Conservation (phyloP, 2,888 invertebrate species). For the Agonopterix subpropinquella region DNA sequence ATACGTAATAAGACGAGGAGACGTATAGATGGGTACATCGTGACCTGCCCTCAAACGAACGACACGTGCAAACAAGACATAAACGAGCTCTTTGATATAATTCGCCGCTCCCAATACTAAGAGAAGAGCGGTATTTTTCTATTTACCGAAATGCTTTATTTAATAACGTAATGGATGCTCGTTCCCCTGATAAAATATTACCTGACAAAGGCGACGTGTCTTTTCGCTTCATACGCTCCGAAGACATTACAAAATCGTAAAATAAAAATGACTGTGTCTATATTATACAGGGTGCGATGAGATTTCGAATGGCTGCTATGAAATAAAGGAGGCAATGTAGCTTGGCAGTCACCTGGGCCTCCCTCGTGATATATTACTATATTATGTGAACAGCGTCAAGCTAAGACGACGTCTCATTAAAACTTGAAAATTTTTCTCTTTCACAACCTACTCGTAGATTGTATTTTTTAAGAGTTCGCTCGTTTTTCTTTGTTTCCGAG, state of each 20-base stretch:
- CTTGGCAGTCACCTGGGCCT: slow-evolving; percentile 36
- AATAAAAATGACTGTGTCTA: slow-evolving; percentile 42
- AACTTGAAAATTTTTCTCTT: slow-evolving; percentile 34
- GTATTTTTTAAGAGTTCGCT: slow-evolving; percentile 32
- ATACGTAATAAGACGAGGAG: too few relatives aligned
- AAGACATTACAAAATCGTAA: slow-evolving; percentile 47
- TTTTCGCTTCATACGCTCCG: slow-evolving; percentile 23
- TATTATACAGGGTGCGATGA: slow-evolving; percentile 32
- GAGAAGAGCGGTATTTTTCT: neutral
- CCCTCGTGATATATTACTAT: slow-evolving; percentile 34
- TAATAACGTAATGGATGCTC: slow-evolving; percentile 16
- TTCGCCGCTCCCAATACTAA: neutral
- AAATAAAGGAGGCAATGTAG: slow-evolving; percentile 41
- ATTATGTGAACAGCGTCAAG: slow-evolving; percentile 34
- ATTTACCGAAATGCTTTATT: slow-evolving; percentile 10
- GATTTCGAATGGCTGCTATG: slow-evolving; percentile 46
- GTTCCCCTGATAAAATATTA: slow-evolving; percentile 16
- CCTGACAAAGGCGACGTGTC: slow-evolving; percentile 14
- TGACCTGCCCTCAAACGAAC: neutral
- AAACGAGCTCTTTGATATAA: slow-evolving; percentile 4
- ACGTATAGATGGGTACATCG: too few relatives aligned
- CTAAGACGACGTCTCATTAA: slow-evolving; percentile 37
- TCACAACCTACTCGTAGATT: slow-evolving; percentile 23
- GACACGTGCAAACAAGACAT: neutral
- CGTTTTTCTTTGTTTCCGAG: slow-evolving; percentile 35